Evolutionary conservation across 2,113 vertebrate genomes (phyloP).

Genomic region (Hemiscyllium ocellatum): DNA sequence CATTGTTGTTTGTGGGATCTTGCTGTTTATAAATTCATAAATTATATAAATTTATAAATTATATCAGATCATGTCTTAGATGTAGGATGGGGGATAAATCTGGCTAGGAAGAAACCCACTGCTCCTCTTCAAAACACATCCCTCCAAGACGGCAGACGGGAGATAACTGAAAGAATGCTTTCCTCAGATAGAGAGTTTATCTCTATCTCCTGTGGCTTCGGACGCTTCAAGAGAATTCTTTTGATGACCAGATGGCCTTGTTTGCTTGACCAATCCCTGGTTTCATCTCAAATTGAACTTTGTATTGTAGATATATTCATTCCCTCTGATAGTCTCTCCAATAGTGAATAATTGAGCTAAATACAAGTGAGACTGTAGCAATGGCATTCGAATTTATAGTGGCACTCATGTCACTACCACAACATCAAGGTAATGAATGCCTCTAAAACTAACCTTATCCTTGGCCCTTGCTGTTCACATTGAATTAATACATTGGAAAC

Average conservation of each 20-base stretch:
- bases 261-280: constrained; percentile 93
- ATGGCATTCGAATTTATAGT: not conserved
- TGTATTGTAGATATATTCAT: constrained; percentile 86
- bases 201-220: constrained; percentile 94
- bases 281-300: constrained; percentile 75
- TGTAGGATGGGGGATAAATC: too few species aligned
- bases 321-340: constrained; percentile 61
- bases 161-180: not conserved
- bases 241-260: constrained; percentile 85
- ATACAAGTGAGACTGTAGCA: not conserved
- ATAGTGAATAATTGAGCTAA: constrained; percentile 64
- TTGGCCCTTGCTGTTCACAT: not conserved
- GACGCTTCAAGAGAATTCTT: constrained; percentile 85
- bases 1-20: not conserved
- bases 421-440: not conserved
- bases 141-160: too few species aligned
- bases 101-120: too few species aligned
- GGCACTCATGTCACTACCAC: not conserved
- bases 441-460: not conserved
- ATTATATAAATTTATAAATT: too few species aligned
- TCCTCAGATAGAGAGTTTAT: constrained; percentile 68
- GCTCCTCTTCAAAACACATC: too few species aligned
- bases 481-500: not conserved
- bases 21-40: not conserved
- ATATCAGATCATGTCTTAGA: not conserved